These are phyloP conservation scores for Oryzaephilus surinamensis DNA, from an alignment of 1,140 invertebrate genomes.

Conservation along the genomic window DNA sequence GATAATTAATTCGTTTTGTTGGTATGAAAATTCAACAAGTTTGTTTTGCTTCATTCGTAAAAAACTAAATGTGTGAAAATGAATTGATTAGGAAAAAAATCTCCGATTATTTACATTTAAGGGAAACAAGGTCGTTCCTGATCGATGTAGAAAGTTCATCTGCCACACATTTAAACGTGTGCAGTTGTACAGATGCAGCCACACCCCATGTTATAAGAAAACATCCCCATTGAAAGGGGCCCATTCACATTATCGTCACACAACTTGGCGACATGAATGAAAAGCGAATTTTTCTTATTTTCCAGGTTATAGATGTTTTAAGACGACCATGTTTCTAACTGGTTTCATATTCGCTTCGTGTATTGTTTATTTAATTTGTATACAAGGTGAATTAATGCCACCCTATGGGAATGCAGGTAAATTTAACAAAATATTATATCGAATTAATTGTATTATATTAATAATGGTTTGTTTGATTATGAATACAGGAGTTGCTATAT, in stretches of 20 bases:
- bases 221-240: neutral
- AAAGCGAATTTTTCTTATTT: conserved; percentile 20
- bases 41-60: no score
- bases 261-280: no score
- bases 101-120: neutral
- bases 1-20: no score
- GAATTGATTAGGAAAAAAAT: no score
- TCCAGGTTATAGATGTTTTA: conserved; percentile 79
- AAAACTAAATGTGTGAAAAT: no score
- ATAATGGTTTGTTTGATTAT: neutral
- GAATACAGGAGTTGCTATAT: conserved; percentile 59
- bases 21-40: no score
- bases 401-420: conserved; percentile 61
- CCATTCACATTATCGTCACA: no score
- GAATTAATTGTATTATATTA: neutral
- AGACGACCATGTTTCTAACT: conserved; percentile 81
- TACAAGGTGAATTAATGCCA: conserved; percentile 62
- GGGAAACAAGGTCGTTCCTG: no score
- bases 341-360: conserved; percentile 77
- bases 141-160: no score
- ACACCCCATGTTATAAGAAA: neutral
- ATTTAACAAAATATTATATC: neutral
- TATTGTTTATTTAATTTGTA: conserved; percentile 67
- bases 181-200: neutral
- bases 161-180: no score